Percentiles rank a stretch among this genome's conserved stretches.
Evolutionary conservation across 2,888 invertebrate species (phyloP).

Genomic region (Belgica antarctica): DNA sequence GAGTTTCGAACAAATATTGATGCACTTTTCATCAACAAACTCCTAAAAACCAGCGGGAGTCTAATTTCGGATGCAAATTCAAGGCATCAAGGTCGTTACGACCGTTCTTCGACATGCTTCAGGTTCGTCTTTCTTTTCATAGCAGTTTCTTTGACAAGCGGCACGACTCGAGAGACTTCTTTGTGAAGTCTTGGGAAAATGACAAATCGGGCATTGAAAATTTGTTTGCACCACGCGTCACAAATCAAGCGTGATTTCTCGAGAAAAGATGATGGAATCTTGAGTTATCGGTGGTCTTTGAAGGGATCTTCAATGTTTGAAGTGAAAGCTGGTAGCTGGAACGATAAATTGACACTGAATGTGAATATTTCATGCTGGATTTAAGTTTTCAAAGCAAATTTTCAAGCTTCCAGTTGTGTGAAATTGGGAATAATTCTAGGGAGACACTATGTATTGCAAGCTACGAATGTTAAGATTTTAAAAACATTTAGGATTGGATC

Average conservation of each 20-base stretch:
- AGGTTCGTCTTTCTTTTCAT: background rate
- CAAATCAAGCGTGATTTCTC: background rate
- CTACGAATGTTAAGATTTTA: no score
- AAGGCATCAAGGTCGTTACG: constrained; percentile 24
- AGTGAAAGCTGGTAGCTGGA: no score
- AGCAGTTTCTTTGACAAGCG: background rate
- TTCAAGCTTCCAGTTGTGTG: no score
- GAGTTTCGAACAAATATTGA: constrained; percentile 1
- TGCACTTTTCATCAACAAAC: constrained; percentile 21
- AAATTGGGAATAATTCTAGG: no score
- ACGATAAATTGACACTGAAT: no score
- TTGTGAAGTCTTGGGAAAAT: background rate
- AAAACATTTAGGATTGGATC: no score
- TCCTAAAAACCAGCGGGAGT: background rate
- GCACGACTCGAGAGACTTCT: background rate
- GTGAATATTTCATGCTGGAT: no score
- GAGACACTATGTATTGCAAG: no score
- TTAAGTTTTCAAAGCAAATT: no score
- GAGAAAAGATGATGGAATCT: no score
- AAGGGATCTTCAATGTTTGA: no score
- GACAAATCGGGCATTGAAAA: background rate
- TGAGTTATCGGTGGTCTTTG: no score
- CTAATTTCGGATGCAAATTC: constrained; percentile 1
- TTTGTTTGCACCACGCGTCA: constrained; percentile 1
- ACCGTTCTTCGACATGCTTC: background rate